Evolutionary conservation across 2,113 vertebrate genomes (phyloP), one percentile per base, ranked within the genome.

Genomic region (Brachyhypopomus gauderio): DNA sequence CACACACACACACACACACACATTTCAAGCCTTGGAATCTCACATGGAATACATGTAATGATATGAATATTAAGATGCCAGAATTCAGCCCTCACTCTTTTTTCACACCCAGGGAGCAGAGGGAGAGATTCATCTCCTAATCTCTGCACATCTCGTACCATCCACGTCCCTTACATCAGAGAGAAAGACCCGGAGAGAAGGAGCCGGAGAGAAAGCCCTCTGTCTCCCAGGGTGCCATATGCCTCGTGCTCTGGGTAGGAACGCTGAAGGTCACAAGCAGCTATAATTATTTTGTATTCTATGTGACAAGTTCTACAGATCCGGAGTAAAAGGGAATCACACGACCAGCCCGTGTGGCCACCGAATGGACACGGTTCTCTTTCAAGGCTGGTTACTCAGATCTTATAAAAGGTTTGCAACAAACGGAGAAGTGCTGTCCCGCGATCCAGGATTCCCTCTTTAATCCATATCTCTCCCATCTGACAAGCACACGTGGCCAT

Each of bases 61-160:
- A 79, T 60, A 79, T 19, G 20, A 72, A 73, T 5, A 1, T 34
- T 59, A 78, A 78, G 78, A 78, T 67, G 34, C n/a, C 23, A 55
- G 52, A 41, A 62, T 71, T 22, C 14, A 66, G 7, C 27, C 64
- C 16, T 38, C 8, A 19, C 62, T 59, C 66, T 58, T 59, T 60
- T 41, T 60, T 16, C 34, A 45, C 30, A 58, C 45, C 45, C 12
- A 75, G 52, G 20, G 9, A 30, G 1, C 5, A 41, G 64, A 70
- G 7, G 27, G 75, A 67, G 41, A 45, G 41, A 83, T 78, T n/a
- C 78, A 60, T n/a, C 56, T 62, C 36, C 45, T 79, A 79, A 72
- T 79, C 77, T 41, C 17, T 52, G 9, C 45, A 52, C 48, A 3
- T 62, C 45, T 72, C 27, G 30, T 30, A 30, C 23, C 63, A 36